Evolutionary conservation across 2,797 vertebrate species (phyloP).

Genomic region (Spheniscus humboldti): DNA sequence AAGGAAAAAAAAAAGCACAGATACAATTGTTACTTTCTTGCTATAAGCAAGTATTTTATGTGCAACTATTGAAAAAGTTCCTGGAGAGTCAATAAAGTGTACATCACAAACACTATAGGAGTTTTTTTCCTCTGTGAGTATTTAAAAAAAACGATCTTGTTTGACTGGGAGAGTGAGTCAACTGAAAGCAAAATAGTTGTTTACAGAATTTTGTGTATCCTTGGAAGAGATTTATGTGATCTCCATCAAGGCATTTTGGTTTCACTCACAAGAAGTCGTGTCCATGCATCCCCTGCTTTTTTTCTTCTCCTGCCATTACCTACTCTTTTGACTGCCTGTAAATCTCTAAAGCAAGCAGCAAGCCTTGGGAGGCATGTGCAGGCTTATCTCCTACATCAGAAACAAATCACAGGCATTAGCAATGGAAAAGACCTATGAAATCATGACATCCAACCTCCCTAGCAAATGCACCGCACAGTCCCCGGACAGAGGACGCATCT

Average conservation of each 20-base stretch:
- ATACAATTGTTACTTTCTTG: background rate
- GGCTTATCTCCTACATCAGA: background rate
- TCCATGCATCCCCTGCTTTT: background rate
- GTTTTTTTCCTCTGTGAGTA: background rate
- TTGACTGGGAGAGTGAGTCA: background rate
- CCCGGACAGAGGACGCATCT: background rate
- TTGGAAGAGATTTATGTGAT: background rate
- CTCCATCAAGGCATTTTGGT: background rate
- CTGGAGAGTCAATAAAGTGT: background rate
- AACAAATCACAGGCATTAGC: background rate
- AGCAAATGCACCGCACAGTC: background rate
- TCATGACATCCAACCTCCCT: background rate
- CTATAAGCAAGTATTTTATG: background rate
- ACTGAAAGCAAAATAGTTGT: background rate
- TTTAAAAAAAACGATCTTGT: background rate
- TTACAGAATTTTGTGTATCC: background rate
- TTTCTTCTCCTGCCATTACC: background rate
- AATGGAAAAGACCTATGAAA: slow-evolving; percentile 21
- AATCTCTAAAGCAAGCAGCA: background rate
- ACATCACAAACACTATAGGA: background rate
- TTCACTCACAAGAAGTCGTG: background rate
- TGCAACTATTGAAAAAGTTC: background rate
- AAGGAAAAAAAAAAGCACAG: background rate
- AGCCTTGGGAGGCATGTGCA: background rate
- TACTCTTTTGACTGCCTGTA: slow-evolving; percentile 19